Conservation (phyloP, 2,888 invertebrate genomes). For the Ormyrus pomaceus region DNA sequence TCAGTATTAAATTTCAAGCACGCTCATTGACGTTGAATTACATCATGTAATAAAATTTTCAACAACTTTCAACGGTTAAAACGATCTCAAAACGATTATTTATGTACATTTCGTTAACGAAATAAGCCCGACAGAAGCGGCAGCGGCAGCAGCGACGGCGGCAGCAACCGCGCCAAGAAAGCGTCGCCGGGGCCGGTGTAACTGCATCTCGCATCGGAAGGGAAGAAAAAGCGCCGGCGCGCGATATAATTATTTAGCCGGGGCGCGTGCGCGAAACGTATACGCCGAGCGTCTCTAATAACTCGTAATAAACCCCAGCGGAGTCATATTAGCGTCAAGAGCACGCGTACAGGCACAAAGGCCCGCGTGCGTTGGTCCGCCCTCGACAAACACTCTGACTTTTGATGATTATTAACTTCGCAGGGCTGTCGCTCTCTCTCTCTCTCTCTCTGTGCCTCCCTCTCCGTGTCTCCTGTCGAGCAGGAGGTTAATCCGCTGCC, state of each 20-base stretch:
- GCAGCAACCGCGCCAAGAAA: too few species aligned
- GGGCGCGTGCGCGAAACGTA: slow-evolving; percentile 56
- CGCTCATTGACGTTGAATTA: too few species aligned
- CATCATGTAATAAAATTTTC: too few species aligned
- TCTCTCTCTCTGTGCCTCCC: slow-evolving; percentile 8
- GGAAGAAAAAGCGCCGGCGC: not conserved
- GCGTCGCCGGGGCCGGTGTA: too few species aligned
- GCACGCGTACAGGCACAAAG: slow-evolving; percentile 74
- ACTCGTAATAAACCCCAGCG: slow-evolving; percentile 75
- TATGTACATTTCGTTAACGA: too few species aligned
- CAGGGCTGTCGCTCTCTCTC: slow-evolving; percentile 66
- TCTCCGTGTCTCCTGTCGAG: slow-evolving; percentile 57
- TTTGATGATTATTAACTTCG: slow-evolving; percentile 76
- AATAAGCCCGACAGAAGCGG: too few species aligned
- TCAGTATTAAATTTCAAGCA: too few species aligned
- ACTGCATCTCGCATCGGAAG: too few species aligned
- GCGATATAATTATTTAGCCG: slow-evolving; percentile 30
- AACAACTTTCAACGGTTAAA: too few species aligned
- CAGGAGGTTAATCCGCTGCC: slow-evolving; percentile 71
- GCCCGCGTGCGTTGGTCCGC: slow-evolving; percentile 65
- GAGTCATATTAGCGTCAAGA: slow-evolving; percentile 76
- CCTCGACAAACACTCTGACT: slow-evolving; percentile 76
- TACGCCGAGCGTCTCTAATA: slow-evolving; percentile 71
- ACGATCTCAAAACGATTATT: too few species aligned
- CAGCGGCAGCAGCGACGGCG: too few species aligned